Percentiles rank a stretch among this genome's conserved stretches.
These are phyloP conservation scores for Tarsius wallacei DNA, from an alignment of 2,797 vertebrate genomes.

Conservation along the genomic window DNA sequence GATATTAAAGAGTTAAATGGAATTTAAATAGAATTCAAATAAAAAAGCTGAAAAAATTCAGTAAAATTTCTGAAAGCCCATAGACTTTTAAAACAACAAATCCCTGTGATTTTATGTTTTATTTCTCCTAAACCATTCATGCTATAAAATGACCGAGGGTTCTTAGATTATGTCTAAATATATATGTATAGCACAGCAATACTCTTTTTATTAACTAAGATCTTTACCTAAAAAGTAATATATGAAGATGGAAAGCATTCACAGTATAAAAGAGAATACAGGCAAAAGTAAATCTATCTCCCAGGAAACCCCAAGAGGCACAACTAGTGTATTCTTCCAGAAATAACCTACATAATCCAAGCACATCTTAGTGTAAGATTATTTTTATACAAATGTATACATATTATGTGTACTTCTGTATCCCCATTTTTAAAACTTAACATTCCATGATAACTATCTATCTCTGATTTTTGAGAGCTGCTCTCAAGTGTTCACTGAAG, in stretches of 20 bases:
- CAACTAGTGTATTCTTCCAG: not conserved
- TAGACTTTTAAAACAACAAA: not conserved
- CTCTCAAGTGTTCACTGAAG: constrained; percentile 62
- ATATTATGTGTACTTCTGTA: not conserved
- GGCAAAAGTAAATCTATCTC: constrained; percentile 11
- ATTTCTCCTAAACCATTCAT: constrained; percentile 21
- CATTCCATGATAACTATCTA: not conserved
- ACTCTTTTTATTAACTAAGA: constrained; percentile 37
- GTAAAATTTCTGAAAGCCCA: constrained; percentile 40
- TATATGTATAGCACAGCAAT: not conserved
- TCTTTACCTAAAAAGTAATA: constrained; percentile 57
- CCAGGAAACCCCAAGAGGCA: not conserved
- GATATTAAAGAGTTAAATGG: constrained; percentile 20
- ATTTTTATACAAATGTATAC: constrained; percentile 13
- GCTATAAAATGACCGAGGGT: not conserved
- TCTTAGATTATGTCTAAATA: not conserved
- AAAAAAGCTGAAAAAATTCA: constrained; percentile 59
- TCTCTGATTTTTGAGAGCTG: constrained; percentile 36
- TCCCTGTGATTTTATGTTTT: not conserved
- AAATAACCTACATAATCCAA: constrained; percentile 46
- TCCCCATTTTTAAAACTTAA: not conserved
- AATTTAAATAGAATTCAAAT: constrained; percentile 25
- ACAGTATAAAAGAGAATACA: not conserved
- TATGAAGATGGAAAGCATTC: not conserved
- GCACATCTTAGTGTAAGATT: not conserved